A percentile compares a stretch with the other conserved stretches of the same genome.
Evolutionary conservation across 2,113 vertebrate species (phyloP).

Genomic region (Ptychochromis oligacanthus): DNA sequence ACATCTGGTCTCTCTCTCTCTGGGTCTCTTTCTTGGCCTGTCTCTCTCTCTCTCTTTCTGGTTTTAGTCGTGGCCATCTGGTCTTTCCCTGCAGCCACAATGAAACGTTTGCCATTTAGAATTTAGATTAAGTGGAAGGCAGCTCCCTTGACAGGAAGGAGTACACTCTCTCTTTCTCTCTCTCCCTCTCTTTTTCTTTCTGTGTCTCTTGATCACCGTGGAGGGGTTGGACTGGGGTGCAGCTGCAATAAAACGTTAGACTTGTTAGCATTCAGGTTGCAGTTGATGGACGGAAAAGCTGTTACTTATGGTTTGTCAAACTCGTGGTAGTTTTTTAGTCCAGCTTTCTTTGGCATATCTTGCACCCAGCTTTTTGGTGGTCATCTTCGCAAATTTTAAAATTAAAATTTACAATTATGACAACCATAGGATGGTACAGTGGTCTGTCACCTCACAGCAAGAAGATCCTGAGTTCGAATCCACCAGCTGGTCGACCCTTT

Average conservation of each 20-base stretch:
- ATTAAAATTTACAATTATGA: no score
- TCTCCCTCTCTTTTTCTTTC: not conserved
- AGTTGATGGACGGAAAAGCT: not conserved
- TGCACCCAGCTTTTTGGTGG: not conserved
- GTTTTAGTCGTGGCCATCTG: conserved; percentile 66
- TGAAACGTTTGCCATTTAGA: conserved; percentile 63
- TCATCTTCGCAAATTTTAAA: not conserved
- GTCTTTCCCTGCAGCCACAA: conserved; percentile 43
- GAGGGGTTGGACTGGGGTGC: not conserved
- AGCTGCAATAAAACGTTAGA: not conserved
- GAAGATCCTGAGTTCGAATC: not conserved
- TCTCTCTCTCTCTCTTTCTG: not conserved
- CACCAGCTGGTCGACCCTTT: not conserved
- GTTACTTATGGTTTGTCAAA: not conserved
- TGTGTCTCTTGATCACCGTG: not conserved
- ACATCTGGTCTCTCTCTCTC: conserved; percentile 31
- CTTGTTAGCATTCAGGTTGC: not conserved
- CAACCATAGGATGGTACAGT: not conserved
- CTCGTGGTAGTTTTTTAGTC: not conserved
- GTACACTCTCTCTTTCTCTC: not conserved
- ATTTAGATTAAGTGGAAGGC: conserved; percentile 56
- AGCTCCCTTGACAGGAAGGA: not conserved
- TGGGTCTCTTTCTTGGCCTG: not conserved
- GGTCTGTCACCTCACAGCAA: no score
- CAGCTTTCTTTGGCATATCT: not conserved